Evolutionary conservation across 2,797 vertebrate genomes (phyloP).

Genomic region (Staurois parvus): DNA sequence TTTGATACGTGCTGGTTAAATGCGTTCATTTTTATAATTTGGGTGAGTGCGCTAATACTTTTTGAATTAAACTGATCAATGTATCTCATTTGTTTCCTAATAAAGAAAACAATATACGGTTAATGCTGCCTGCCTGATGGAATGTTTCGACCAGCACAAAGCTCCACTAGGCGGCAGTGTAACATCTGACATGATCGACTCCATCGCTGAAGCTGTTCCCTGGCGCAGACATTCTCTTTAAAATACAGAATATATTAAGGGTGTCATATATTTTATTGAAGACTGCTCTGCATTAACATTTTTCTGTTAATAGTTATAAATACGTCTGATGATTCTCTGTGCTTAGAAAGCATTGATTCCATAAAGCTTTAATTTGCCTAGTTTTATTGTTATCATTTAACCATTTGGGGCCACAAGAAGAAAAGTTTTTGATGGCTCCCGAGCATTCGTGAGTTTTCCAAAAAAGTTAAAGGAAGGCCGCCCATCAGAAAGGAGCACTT

Average conservation of each 20-base stretch:
- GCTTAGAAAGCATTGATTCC: conserved; percentile 13
- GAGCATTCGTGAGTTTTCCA: too few relatives aligned
- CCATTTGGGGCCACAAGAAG: not conserved
- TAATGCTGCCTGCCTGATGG: not conserved
- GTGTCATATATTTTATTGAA: conserved; percentile 76
- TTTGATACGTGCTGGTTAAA: too few relatives aligned
- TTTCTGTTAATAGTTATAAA: conserved; percentile 73
- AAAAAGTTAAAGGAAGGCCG: too few relatives aligned
- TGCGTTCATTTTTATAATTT: too few relatives aligned
- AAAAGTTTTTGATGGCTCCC: too few relatives aligned
- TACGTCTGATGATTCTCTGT: not conserved
- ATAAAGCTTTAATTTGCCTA: conserved; percentile 11
- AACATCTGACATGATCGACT: conserved; percentile 75
- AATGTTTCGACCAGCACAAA: not conserved
- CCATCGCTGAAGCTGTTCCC: conserved; percentile 33
- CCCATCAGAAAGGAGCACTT: too few relatives aligned
- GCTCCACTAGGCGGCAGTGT: conserved; percentile 96
- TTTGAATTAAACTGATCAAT: too few relatives aligned
- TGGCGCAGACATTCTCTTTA: conserved; percentile 62
- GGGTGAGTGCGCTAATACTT: too few relatives aligned
- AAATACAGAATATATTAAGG: conserved; percentile 58
- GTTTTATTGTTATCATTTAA: conserved; percentile 8
- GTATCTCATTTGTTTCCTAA: not conserved
- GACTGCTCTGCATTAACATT: conserved; percentile 75
- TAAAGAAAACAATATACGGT: not conserved